Evolutionary conservation across 1,140 invertebrate genomes (phyloP), one percentile per base, ranked within the genome.

Genomic region (Aphelinus atriplicis): DNA sequence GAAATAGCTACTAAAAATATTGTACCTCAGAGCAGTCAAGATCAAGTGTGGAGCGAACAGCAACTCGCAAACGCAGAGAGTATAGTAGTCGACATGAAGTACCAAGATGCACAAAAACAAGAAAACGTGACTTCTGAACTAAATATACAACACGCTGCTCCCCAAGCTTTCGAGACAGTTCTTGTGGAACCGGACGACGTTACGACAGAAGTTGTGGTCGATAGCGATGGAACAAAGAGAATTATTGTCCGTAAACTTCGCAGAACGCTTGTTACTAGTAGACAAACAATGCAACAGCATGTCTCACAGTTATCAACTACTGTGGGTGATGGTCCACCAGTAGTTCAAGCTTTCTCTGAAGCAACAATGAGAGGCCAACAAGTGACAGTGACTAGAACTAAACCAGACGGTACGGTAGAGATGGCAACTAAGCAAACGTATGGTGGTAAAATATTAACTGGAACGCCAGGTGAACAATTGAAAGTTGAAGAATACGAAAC

Each of bases 131-230:
- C 89, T 51, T 90, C 91, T 10, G 89, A 92, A 71, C 81, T 93
- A 7, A 92, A 91, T 81, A 93, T 93, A 46, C 89, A 89, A 9
- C 92, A 92, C 79, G 89, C 88, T 62, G 86, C 91, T 46, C 93
- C 92, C n/a, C 92, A 94, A 78, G 90, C 93, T 0, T 94, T 94
- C 81, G 94, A 94, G 82, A 94, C 94, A 1, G 89, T 94, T 2
- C 89, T 94, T 77, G 89, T 93, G 0, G 93, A 95, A 83, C 94
- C 94, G 0, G 93, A 94, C 84, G 92, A 94, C 81, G 88, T 90
- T n/a, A 93, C 91, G 1, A 94, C 93, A 7, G 93, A 95, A 86
- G 92, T 95, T 2, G 91, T 95, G 5, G 92, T 94, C 0, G 93
- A 94, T 78, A 90, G 93, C 46, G 93, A 95, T 85, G 94, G 94